Base-by-base conservation (phyloP, 2,888 invertebrate species). In the Nowickia ferox region DNA sequence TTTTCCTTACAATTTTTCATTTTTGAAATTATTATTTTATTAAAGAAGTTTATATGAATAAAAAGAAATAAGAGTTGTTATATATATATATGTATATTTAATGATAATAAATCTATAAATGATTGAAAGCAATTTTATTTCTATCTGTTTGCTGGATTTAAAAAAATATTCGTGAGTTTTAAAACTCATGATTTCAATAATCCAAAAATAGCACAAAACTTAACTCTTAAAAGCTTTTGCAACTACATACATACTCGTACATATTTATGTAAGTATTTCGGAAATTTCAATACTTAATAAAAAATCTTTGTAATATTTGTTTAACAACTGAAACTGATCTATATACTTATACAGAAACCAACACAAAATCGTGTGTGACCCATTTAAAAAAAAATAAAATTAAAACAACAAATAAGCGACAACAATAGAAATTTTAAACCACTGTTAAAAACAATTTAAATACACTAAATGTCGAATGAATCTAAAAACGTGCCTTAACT, bases 401-500 rank as follows among this genome's bases (percentile, higher is more conserved):
- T 42, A 42, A n/a, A 42, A 13, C 9, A 55, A 55, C 55, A 57
- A 66, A 19, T 11, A 46, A 51, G 2, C 9, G 10, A 48, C 57
- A 48, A 48, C 59, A 59, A 63, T 44, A 19, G 48, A 74, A 68
- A 78, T 59, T 68, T 55, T 63, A 78, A 84, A 42, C 38, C 72
- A 68, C 66, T 74, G 61, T 59, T 55, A 38, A 78, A 78, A 78
- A 61, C 46, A 38, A 13, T 46, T 42, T n/a, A 44, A 66, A 72
- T 46, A 51, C 65, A 65, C 57, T 76, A 85, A 84, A 84, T 84
- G 81, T 82, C 74, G 86, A 79, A 82, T 87, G 76, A 66, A 76
- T 68, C 53, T 22, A 59, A 81, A 87, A 87, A 87, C 87, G 87
- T 87, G 87, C 59, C 59, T 59, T 66, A 84, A 84, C 71, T 86